phyloP scores from a whole-genome alignment of 2,888 invertebrate species.

The Drosophila anceps region DNA sequence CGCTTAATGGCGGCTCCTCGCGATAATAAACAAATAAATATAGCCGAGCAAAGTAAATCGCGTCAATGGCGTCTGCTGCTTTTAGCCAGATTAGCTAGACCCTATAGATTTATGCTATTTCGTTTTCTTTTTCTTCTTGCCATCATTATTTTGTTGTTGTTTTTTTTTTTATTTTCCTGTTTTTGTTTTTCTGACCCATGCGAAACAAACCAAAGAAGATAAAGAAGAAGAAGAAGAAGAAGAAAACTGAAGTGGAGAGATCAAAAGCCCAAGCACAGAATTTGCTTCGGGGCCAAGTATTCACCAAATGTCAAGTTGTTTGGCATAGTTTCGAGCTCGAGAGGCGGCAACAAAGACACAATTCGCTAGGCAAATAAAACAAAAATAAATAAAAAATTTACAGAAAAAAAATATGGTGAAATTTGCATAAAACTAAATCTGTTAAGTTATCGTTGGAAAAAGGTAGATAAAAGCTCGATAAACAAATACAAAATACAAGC shows the following conservation, averaged over 20 bases:
- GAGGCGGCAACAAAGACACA: constrained; percentile 38
- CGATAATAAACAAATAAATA: constrained; percentile 61
- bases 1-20: constrained; percentile 63
- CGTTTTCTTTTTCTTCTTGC: constrained; percentile 1
- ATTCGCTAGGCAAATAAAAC: constrained; percentile 6
- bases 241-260: constrained; percentile 56
- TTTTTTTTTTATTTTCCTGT: constrained; percentile 22
- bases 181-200: constrained; percentile 35
- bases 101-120: constrained; percentile 12
- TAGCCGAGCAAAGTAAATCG: constrained; percentile 55
- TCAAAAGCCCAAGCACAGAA: constrained; percentile 55
- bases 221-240: not conserved
- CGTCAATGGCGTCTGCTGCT: constrained; percentile 57
- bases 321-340: constrained; percentile 54
- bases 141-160: constrained; percentile 1
- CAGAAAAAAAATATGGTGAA: constrained; percentile 8
- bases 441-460: not conserved
- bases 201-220: no score
- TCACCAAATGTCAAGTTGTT: constrained; percentile 59
- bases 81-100: constrained; percentile 59
- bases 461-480: not conserved
- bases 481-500: not conserved
- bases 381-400: constrained; percentile 3
- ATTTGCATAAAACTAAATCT: not conserved
- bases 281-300: constrained; percentile 63